Conservation (phyloP, 2,113 vertebrate genomes). For the Nymphicus hollandicus region DNA sequence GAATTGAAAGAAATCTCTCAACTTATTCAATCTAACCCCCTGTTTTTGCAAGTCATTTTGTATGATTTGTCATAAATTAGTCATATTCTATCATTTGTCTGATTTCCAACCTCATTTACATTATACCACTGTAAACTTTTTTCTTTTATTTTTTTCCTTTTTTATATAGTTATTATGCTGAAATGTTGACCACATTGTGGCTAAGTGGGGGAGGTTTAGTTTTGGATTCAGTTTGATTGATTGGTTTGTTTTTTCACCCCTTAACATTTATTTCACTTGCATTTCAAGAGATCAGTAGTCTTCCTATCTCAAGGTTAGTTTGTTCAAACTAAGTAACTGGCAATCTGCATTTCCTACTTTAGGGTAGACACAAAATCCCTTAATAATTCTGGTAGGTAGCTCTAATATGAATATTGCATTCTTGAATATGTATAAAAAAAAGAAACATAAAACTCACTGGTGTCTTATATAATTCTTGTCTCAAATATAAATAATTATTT, state of each 20-base stretch:
- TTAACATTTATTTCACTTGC: background rate
- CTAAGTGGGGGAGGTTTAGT: background rate
- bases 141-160: background rate
- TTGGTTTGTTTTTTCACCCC: background rate
- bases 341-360: background rate
- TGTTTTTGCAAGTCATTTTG: background rate
- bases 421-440: background rate
- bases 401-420: background rate
- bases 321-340: background rate
- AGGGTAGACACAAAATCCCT: background rate
- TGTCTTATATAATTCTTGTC: background rate
- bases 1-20: background rate
- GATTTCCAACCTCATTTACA: background rate
- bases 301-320: background rate
- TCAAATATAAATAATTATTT: background rate
- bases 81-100: background rate
- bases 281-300: background rate
- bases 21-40: background rate
- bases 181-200: background rate
- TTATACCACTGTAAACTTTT: background rate
- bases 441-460: background rate
- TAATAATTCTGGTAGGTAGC: background rate
- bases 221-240: rapidly evolving
- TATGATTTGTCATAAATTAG: background rate
- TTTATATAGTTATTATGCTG: background rate